Base-by-base conservation (phyloP, 1,140 invertebrate species). In the Protaetia brevitarsis region DNA sequence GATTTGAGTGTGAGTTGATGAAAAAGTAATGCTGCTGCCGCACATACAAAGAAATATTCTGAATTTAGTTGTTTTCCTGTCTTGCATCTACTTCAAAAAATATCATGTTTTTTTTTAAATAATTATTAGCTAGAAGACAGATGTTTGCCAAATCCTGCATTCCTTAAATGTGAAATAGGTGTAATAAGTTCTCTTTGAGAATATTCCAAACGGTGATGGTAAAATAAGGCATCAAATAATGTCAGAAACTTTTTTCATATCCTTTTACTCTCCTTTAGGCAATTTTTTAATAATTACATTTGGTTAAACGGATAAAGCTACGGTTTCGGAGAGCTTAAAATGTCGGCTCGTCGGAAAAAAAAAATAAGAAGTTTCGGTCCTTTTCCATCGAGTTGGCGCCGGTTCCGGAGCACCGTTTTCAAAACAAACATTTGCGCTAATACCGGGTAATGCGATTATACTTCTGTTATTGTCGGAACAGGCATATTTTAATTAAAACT, bases 371-470 rank as follows among this genome's bases (percentile, higher is more conserved):
- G 41, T 45, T 45, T 19, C 0, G 7, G 3, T 19, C 1, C 41
- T 45, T 4, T 45, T 8, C 10, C 41, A 19, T 45, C 8, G 41
- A 45, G 10, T 19, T 45, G 41, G 13, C 7, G 41, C 7, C 41
- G 41, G 16, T 19, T 10, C 4, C 41, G 41, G 13, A 21, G n/a
- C n/a, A 13, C 19, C 13, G 41, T 45, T 45, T 45, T 45, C 41
- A 21, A 45, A 45, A 45, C 10, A 19, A 45, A 45, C 41, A 16
- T 45, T 19, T 45, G 13, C 13, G 41, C 41, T 45, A 45, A 45
- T 45, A 45, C 41, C 3, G 16, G 13, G 41, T 45, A 45, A 45
- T 45, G 13, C 41, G 41, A 45, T 45, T 45, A 45, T 45, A 45
- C 41, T 45, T 45, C 13, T 19, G 41, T 45, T 45, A 13, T 45